These are phyloP conservation scores for Ramphastos sulfuratus DNA, from an alignment of 2,113 vertebrate species.

Conservation along the genomic window DNA sequence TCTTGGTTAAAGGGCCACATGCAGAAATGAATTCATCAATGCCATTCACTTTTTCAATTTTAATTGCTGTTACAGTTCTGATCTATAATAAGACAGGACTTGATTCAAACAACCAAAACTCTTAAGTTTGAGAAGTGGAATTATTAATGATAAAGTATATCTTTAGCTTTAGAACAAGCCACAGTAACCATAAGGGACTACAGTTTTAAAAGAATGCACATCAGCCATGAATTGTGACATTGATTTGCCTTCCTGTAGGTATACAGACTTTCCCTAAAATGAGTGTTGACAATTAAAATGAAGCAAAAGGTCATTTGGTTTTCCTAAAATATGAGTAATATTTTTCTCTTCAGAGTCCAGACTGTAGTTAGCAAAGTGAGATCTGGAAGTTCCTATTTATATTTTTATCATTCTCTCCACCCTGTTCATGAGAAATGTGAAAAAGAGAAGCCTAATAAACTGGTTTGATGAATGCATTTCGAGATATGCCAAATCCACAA, in stretches of 20 bases:
- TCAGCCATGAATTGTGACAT: neutral
- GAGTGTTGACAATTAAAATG: neutral
- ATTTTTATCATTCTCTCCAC: neutral
- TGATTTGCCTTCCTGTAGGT: neutral
- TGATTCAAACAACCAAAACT: neutral
- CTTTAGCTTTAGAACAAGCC: neutral
- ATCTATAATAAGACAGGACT: neutral
- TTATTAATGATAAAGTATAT: neutral
- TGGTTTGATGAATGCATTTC: neutral
- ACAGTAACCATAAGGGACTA: neutral
- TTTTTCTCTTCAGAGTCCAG: neutral
- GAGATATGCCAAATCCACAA: neutral
- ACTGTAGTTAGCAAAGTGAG: neutral
- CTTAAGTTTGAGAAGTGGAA: neutral
- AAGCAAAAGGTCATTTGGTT: neutral
- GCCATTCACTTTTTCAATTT: neutral
- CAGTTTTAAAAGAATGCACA: neutral
- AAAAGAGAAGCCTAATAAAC: neutral
- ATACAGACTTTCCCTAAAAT: neutral
- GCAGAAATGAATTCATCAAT: neutral
- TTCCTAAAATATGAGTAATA: neutral
- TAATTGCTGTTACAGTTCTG: neutral
- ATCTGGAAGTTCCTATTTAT: neutral
- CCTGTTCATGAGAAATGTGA: neutral
- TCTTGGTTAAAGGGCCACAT: neutral